A percentile compares a stretch with the other conserved stretches of the same genome.
phyloP scores from a whole-genome alignment of 2,888 invertebrate species.

The Scelioninae gen. 2 region DNA sequence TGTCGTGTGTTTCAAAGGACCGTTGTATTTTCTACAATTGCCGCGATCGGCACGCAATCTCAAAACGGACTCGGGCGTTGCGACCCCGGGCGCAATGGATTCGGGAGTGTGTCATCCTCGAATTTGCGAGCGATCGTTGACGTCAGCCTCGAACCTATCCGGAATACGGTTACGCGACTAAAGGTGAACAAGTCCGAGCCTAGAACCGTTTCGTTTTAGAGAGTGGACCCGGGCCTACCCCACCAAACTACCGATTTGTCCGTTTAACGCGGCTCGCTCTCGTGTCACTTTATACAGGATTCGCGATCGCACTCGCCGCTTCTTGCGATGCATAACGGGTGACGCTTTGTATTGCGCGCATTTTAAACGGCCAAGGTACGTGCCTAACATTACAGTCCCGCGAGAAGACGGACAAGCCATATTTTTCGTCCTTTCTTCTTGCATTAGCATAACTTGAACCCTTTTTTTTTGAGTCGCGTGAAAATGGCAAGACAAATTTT shows the following conservation, averaged over 20 bases:
- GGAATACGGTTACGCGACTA: slow-evolving; percentile 51
- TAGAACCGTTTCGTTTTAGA: slow-evolving; percentile 60
- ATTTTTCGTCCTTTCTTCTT: too few relatives aligned
- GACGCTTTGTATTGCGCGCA: slow-evolving; percentile 49
- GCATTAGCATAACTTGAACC: too few relatives aligned
- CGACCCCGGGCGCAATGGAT: not conserved
- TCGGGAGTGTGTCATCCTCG: slow-evolving; percentile 26
- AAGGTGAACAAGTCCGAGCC: slow-evolving; percentile 55
- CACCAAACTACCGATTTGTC: slow-evolving; percentile 65
- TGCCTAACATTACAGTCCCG: slow-evolving; percentile 33
- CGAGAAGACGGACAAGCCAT: too few relatives aligned
- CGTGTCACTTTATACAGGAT: slow-evolving; percentile 55
- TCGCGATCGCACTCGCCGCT: slow-evolving; percentile 48
- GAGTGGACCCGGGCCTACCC: slow-evolving; percentile 68
- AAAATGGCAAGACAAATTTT: too few relatives aligned
- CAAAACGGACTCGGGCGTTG: too few relatives aligned
- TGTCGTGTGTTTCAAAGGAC: too few relatives aligned
- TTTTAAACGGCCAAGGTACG: slow-evolving; percentile 32
- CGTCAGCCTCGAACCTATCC: slow-evolving; percentile 33
- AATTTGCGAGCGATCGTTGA: slow-evolving; percentile 26
- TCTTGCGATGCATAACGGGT: slow-evolving; percentile 59
- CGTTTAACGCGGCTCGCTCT: slow-evolving; percentile 54
- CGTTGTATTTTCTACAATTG: too few relatives aligned
- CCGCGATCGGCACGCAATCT: too few relatives aligned
- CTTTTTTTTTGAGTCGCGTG: too few relatives aligned